Evolutionary conservation across 2,888 invertebrate species (phyloP), one percentile per base, ranked within the genome.

Genomic region (Spialia ferax): DNA sequence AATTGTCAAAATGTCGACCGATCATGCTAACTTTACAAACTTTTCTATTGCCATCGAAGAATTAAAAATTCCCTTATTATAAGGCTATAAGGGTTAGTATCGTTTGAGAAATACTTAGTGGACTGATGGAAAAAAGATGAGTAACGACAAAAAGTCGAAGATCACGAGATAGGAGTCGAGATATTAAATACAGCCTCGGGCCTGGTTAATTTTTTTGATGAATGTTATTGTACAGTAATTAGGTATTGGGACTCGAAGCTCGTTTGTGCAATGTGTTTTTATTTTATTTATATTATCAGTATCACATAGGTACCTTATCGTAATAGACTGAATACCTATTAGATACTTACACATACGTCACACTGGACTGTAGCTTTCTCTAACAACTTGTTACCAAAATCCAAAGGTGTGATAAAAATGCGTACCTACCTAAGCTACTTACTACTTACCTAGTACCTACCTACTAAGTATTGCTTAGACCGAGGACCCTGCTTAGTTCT

Each of bases 1-100:
- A 88, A 91, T 90, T 91, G 91, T 91, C 91, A 91, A 91, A 89
- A 88, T 88, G 92, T 91, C 90, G 82, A 83, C 85, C 88, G 79
- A 87, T 90, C 90, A 86, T 79, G 82, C 84, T 79, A 77, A 76
- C 74, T 66, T 67, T 64, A 79, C 86, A 68, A 56, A 55, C 18
- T 38, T 62, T 35, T n/a, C 48, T 26, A 20, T 45, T 62, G 18
- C 55, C 15, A n/a, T 48, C n/a, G 10, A 56, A 26, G 20, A 1
- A 2, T 20, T 18, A 13, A 7, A 15, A 2, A 18, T 13, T 13
- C 10, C 38, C 38, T n/a, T 68, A 62, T 48, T 6, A 10, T 48
- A 4, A 38, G 7, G 54, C 6, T 0, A 10, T 66, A 57, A 52
- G 32, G 4, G n/a, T 5, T 15, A 62, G 32, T 42, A 55, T 62